A percentile compares a stretch with the other conserved stretches of the same genome.
phyloP scores from a whole-genome alignment of 2,113 vertebrate genomes.

The Forbesichthys papilliferus region DNA sequence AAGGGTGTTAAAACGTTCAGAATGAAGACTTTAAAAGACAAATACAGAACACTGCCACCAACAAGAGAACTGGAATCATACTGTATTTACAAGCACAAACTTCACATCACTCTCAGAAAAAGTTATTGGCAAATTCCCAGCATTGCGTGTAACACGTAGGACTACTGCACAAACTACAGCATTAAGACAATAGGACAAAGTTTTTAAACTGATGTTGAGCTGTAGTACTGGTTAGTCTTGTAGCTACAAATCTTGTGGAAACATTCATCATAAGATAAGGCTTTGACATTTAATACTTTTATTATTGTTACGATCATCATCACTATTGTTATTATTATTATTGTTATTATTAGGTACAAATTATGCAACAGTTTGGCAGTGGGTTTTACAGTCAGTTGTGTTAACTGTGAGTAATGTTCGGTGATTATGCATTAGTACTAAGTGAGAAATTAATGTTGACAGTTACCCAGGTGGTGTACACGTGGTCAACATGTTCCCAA shows the following conservation, averaged over 20 bases:
- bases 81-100: conserved; percentile 61
- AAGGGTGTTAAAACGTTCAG: conserved; percentile 7
- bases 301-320: too few relatives aligned
- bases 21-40: conserved; percentile 14
- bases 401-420: conserved; percentile 15
- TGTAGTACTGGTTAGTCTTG: not conserved
- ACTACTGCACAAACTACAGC: conserved; percentile 74
- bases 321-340: not conserved
- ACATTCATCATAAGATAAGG: conserved; percentile 66
- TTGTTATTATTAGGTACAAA: conserved; percentile 19
- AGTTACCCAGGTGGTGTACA: conserved; percentile 28
- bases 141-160: conserved; percentile 61
- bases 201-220: not conserved
- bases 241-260: conserved; percentile 29
- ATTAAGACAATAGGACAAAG: conserved; percentile 61
- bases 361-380: conserved; percentile 21
- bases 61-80: conserved; percentile 38
- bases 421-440: conserved; percentile 17
- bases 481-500: conserved; percentile 33
- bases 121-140: conserved; percentile 65
- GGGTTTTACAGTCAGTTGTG: conserved; percentile 23
- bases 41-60: conserved; percentile 7
- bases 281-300: conserved; percentile 43
- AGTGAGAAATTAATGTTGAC: conserved; percentile 26
- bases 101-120: conserved; percentile 43